phyloP scores from a whole-genome alignment of 1,140 invertebrate species.

The Heterodera carotae region DNA sequence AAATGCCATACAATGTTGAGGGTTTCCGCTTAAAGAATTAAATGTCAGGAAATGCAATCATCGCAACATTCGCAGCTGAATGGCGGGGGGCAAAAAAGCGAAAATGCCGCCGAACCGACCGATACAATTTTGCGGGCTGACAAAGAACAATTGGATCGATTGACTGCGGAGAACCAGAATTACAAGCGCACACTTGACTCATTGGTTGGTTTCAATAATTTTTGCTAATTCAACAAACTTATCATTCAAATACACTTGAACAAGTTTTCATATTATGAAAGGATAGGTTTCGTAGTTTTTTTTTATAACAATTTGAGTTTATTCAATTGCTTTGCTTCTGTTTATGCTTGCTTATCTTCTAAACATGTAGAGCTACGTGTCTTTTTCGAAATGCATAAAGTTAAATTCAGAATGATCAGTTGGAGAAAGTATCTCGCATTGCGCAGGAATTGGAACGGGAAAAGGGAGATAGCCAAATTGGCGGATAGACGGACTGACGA shows the following conservation, averaged over 20 bases:
- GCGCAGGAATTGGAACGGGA: constrained; percentile 20
- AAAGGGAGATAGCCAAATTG: constrained; percentile 8
- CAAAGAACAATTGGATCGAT: neutral
- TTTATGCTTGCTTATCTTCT: no score
- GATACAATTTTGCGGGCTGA: neutral
- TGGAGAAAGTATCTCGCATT: constrained; percentile 23
- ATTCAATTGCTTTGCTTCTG: no score
- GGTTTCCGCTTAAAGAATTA: no score
- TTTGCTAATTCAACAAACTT: no score
- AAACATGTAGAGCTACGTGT: no score
- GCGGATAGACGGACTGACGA: neutral
- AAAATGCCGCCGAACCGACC: neutral
- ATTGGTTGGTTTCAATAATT: neutral
- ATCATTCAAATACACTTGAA: no score
- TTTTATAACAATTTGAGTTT: no score
- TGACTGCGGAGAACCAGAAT: constrained; percentile 3
- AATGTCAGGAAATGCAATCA: neutral
- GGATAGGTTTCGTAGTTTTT: no score
- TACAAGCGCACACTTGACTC: constrained; percentile 5
- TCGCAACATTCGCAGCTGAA: neutral
- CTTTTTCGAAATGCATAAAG: no score
- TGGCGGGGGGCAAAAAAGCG: neutral
- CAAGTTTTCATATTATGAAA: no score
- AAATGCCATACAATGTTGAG: no score
- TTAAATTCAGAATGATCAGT: constrained; percentile 24